Base-by-base conservation (phyloP, 2,888 invertebrate genomes). In the Dermolepida albohirtum region DNA sequence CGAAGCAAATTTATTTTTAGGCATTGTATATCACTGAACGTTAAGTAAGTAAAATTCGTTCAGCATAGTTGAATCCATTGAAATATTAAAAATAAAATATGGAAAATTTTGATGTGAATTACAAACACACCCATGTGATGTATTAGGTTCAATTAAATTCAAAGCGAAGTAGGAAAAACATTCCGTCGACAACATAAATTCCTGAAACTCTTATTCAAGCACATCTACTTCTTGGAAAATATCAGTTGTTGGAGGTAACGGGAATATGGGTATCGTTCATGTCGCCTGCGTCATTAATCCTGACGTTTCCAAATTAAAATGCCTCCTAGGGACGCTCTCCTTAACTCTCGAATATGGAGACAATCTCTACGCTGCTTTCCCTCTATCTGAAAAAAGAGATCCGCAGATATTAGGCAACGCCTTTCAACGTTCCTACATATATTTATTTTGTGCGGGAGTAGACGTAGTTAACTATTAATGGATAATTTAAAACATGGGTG, bases 291-390 rank as follows among this genome's bases (percentile, higher is more conserved):
- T 66, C 66, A 66, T 66, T 66, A 66, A 66, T 66, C 66, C 57
- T 66, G 59, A 50, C 55, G 50, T 59, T 66, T 41, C 59, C 66
- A 66, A 66, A 66, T 66, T 66, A 66, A 66, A 66, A 66, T 66
- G 66, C 66, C 66, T 59, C 49, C 57, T 12, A 57, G 66, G 57
- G 57, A 66, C 59, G 50, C 50, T 59, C 50, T 29, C 57, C 49
- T 47, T 66, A 59, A 47, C 59, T 59, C 49, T 41, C 49, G 59
- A 57, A 66, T 66, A 66, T 66, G 59, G 59, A 41, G 59, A 66
- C 66, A 66, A 66, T 66, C 57, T 57, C 44, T 62, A 47, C 5
- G 47, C 16, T 49, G 34, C 27, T 62, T 34, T 62, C 47, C 59
- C 49, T 27, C 47, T 16, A 22, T 34, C 47, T 16, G 39, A 34